A percentile compares a stretch with the other conserved stretches of the same genome.
These are phyloP conservation scores for Cephalopachus bancanus DNA, from an alignment of 2,797 vertebrate genomes.

Conservation along the genomic window DNA sequence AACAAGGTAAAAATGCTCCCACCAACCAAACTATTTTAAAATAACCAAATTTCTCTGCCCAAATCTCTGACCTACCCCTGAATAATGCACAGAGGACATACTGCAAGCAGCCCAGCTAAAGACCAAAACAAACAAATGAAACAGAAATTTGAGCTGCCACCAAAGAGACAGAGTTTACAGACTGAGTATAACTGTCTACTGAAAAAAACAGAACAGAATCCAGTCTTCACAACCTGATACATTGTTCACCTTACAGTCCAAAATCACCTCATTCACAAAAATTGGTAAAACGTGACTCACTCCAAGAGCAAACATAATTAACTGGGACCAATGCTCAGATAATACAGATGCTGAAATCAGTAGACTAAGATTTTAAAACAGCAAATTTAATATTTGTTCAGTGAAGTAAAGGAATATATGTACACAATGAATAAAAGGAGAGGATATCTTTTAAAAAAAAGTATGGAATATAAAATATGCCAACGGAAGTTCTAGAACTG, in stretches of 20 bases:
- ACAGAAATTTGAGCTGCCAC: not conserved
- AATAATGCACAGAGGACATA: not conserved
- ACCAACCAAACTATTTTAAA: not conserved
- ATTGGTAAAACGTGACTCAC: not conserved
- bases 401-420: not conserved
- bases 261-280: not conserved
- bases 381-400: not conserved
- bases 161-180: not conserved
- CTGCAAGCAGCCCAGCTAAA: not conserved
- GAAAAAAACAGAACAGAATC: not conserved
- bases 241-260: not conserved
- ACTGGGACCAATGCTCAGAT: not conserved
- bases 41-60: slow-evolving; percentile 17
- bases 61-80: not conserved
- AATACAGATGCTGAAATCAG: not conserved
- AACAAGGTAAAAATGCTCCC: slow-evolving; percentile 43
- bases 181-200: not conserved
- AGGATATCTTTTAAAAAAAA: slow-evolving; percentile 54
- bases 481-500: not conserved
- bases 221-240: not conserved
- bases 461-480: not conserved
- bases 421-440: not conserved
- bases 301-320: slow-evolving; percentile 39
- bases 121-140: not conserved
- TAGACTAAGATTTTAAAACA: not conserved